Conservation (phyloP, 2,888 invertebrate genomes). For the Agrochola lychnidis region DNA sequence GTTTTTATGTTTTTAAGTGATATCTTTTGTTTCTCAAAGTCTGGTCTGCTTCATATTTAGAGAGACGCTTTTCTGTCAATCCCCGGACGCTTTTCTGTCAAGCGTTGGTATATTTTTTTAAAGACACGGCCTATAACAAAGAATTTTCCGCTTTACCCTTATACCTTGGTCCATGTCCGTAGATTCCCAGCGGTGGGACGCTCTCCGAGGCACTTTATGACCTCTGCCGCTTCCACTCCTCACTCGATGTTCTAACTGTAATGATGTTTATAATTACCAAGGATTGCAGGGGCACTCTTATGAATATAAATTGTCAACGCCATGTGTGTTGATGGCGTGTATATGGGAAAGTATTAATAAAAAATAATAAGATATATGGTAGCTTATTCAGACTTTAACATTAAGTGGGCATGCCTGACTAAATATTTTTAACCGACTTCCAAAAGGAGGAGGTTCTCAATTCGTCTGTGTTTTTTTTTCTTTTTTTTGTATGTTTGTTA, state of each 20-base stretch:
- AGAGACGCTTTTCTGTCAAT: too few relatives aligned
- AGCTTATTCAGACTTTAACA: background rate
- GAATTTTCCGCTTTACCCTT: background rate
- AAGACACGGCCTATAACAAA: background rate
- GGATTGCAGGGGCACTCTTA: conserved; percentile 64
- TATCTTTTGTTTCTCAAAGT: background rate
- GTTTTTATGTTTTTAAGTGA: too few relatives aligned
- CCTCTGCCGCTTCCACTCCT: conserved; percentile 47
- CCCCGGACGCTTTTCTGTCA: background rate
- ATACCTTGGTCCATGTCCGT: background rate
- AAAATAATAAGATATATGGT: conserved; percentile 44
- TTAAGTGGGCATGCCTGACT: background rate
- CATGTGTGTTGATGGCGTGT: conserved; percentile 17
- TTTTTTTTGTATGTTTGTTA: too few relatives aligned
- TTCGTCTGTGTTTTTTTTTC: too few relatives aligned
- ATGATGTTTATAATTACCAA: conserved; percentile 66
- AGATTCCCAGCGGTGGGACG: conserved; percentile 56
- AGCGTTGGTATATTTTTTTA: background rate
- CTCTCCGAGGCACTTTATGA: conserved; percentile 63
- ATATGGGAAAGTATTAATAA: conserved; percentile 48
- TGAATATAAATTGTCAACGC: conserved; percentile 65
- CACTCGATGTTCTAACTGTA: conserved; percentile 59
- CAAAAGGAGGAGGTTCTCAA: too few relatives aligned
- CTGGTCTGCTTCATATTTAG: background rate
- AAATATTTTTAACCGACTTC: too few relatives aligned